A percentile compares a stretch with the other conserved stretches of the same genome.
phyloP scores from a whole-genome alignment of 64 coral and sea anemone genomes.

The Porites lutea region DNA sequence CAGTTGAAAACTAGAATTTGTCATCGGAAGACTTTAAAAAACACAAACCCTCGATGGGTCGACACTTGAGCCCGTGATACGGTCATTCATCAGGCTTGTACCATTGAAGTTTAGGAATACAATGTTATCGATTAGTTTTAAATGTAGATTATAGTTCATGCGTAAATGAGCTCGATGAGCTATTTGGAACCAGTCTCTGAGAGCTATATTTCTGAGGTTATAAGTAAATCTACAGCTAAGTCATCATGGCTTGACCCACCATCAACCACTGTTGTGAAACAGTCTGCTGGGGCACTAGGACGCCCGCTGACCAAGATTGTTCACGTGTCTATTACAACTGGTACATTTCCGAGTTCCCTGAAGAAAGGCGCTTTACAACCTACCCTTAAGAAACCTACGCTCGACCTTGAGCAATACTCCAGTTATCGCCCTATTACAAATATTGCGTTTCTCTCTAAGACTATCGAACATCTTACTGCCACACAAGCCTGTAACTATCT shows the following conservation, averaged over 20 bases:
- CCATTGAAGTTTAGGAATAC: too few species aligned
- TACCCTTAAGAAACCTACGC: too few species aligned
- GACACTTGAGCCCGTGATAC: too few species aligned
- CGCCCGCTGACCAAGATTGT: conserved; percentile 37
- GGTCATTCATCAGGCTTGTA: too few species aligned
- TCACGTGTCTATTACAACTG: conserved; percentile 7
- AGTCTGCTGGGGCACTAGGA: conserved; percentile 32
- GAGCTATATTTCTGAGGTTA: conserved; percentile 58
- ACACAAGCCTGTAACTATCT: conserved; percentile 22
- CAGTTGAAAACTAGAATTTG: too few species aligned
- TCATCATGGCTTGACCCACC: conserved; percentile 36
- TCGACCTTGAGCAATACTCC: conserved; percentile 1
- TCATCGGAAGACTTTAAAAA: too few species aligned
- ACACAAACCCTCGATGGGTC: too few species aligned
- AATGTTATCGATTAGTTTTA: too few species aligned
- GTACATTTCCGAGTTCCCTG: background rate
- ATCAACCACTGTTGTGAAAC: conserved; percentile 68
- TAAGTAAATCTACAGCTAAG: conserved; percentile 48
- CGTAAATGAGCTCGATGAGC: conserved; percentile 48
- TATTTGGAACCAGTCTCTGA: conserved; percentile 49
- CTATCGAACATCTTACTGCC: background rate
- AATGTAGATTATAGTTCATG: too few species aligned
- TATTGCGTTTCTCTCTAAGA: conserved; percentile 38
- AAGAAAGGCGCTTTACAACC: conserved; percentile 50
- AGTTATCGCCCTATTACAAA: conserved; percentile 55